phyloP scores from a whole-genome alignment of 2,888 invertebrate genomes.

The Acleris emargana region DNA sequence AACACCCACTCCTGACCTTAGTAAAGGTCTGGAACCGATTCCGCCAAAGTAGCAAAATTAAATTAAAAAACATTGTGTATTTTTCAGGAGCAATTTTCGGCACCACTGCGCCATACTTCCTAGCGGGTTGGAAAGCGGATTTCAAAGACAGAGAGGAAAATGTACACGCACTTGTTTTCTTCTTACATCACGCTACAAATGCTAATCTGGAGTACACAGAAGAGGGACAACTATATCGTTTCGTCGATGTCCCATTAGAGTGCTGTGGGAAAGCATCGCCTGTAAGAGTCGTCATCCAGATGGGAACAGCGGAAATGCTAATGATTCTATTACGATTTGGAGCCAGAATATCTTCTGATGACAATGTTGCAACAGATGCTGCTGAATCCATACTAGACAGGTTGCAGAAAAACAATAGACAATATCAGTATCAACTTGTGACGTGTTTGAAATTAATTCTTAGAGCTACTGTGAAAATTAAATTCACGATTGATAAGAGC shows the following conservation, averaged over 20 bases:
- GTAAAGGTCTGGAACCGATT: no score
- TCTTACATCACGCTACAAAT: constrained; percentile 89
- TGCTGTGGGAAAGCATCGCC: constrained; percentile 90
- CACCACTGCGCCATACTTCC: constrained; percentile 89
- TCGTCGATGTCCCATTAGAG: constrained; percentile 92
- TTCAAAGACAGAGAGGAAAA: constrained; percentile 91
- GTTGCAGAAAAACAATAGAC: constrained; percentile 84
- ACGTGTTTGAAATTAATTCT: constrained; percentile 87
- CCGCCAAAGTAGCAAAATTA: not conserved
- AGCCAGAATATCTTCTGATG: constrained; percentile 83
- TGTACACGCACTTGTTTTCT: constrained; percentile 89
- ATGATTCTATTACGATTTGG: constrained; percentile 89
- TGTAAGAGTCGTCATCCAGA: constrained; percentile 88
- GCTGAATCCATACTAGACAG: constrained; percentile 86
- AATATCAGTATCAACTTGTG: constrained; percentile 88
- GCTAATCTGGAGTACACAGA: constrained; percentile 84
- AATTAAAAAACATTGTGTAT: not conserved
- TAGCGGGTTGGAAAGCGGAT: constrained; percentile 95
- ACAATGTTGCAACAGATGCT: constrained; percentile 83
- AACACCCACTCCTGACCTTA: no score
- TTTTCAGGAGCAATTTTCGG: constrained; percentile 92
- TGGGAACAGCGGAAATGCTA: constrained; percentile 89
- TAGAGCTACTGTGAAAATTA: constrained; percentile 85
- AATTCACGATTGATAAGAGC: constrained; percentile 72
- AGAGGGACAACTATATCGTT: constrained; percentile 72